Conservation (phyloP, 2,888 invertebrate species). For the Omphaloscelis lunosa region DNA sequence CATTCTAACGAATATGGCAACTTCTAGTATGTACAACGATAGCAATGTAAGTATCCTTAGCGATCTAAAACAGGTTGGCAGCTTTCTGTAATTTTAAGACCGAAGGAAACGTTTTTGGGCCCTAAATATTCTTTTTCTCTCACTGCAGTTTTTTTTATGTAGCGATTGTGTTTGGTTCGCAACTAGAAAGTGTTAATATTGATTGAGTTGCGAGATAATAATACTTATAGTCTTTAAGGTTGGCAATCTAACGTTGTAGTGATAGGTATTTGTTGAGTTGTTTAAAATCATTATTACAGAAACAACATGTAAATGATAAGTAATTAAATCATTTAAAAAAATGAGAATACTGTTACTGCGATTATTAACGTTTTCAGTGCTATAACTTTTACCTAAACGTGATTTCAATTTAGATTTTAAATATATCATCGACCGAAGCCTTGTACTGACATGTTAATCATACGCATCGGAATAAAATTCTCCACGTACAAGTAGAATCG, state of each 20-base stretch:
- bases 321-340: not conserved
- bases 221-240: not conserved
- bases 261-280: not conserved
- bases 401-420: not conserved
- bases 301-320: not conserved
- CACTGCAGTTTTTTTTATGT: too few relatives aligned
- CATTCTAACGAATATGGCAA: too few relatives aligned
- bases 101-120: too few relatives aligned
- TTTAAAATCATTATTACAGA: not conserved
- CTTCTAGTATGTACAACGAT: too few relatives aligned
- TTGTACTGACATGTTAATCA: not conserved
- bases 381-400: too few relatives aligned
- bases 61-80: too few relatives aligned
- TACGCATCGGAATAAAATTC: not conserved
- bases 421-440: not conserved
- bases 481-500: not conserved
- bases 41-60: too few relatives aligned
- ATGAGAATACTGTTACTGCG: not conserved
- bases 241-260: not conserved
- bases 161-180: not conserved
- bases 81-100: too few relatives aligned
- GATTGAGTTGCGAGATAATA: too few relatives aligned
- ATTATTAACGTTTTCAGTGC: not conserved
- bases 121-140: too few relatives aligned
- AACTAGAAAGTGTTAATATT: not conserved